Conservation (phyloP, 2,888 invertebrate genomes). For the Drosophila suboccidentalis region DNA sequence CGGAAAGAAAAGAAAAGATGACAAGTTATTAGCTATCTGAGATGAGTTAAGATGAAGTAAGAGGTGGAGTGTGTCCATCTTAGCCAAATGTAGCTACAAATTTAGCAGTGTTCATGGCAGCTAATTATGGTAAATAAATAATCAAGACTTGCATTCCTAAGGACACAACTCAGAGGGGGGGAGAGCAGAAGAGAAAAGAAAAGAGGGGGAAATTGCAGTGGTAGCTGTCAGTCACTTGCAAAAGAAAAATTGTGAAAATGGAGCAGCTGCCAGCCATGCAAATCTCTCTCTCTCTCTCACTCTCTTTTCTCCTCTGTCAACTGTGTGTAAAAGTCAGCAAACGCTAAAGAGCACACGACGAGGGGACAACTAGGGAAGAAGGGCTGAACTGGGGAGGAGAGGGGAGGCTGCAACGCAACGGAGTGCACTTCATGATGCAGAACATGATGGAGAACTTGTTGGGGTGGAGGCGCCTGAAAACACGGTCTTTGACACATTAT, state of each 20-base stretch:
- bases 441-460: slow-evolving; percentile 44
- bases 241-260: slow-evolving; percentile 50
- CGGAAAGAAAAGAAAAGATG: slow-evolving; percentile 18
- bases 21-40: slow-evolving; percentile 65
- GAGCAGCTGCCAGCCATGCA: slow-evolving; percentile 53
- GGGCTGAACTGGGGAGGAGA: background rate
- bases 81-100: slow-evolving; percentile 17
- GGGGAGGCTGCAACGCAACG: slow-evolving; percentile 10
- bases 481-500: slow-evolving; percentile 63
- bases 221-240: slow-evolving; percentile 32
- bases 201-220: background rate
- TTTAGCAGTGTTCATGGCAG: slow-evolving; percentile 24
- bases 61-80: slow-evolving; percentile 2
- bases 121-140: slow-evolving; percentile 53
- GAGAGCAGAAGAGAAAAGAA: background rate
- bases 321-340: slow-evolving; percentile 72
- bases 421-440: slow-evolving; percentile 61
- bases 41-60: slow-evolving; percentile 15
- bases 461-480: slow-evolving; percentile 40
- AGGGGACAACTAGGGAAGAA: slow-evolving; percentile 18
- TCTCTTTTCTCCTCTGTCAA: slow-evolving; percentile 19
- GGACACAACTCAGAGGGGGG: background rate
- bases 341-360: slow-evolving; percentile 73
- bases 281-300: slow-evolving; percentile 14
- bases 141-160: slow-evolving; percentile 34